Conservation (phyloP, 2,888 invertebrate species). For the Amiota mariae region DNA sequence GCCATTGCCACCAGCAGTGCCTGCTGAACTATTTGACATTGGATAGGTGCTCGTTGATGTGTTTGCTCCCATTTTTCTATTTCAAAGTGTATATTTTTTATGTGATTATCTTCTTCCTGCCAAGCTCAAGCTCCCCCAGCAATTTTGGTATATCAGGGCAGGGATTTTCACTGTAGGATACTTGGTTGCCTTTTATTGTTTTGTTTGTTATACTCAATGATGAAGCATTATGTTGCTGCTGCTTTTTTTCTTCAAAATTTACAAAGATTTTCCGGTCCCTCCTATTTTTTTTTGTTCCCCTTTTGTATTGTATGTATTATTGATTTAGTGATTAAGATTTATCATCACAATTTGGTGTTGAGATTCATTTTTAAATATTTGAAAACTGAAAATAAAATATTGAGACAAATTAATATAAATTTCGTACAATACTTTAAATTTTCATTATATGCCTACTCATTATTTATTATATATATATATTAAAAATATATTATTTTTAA, state of each 20-base stretch:
- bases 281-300: background rate
- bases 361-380: too few relatives aligned
- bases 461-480: too few relatives aligned
- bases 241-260: too few relatives aligned
- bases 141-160: background rate
- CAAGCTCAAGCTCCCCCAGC: background rate
- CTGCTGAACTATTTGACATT: slow-evolving; percentile 56
- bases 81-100: background rate
- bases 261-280: background rate
- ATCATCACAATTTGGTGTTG: too few relatives aligned
- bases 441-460: too few relatives aligned
- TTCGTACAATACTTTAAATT: too few relatives aligned
- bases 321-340: background rate
- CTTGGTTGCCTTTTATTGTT: too few relatives aligned
- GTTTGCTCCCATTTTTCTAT: slow-evolving; percentile 69
- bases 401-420: too few relatives aligned
- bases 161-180: too few relatives aligned
- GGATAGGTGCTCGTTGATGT: slow-evolving; percentile 70
- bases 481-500: too few relatives aligned
- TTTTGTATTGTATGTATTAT: background rate
- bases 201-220: background rate
- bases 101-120: background rate
- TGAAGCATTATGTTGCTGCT: background rate
- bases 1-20: slow-evolving; percentile 42
- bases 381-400: too few relatives aligned